Evolutionary conservation across 2,113 vertebrate species (phyloP), one percentile per base, ranked within the genome.

Genomic region (Percopsis transmontana): DNA sequence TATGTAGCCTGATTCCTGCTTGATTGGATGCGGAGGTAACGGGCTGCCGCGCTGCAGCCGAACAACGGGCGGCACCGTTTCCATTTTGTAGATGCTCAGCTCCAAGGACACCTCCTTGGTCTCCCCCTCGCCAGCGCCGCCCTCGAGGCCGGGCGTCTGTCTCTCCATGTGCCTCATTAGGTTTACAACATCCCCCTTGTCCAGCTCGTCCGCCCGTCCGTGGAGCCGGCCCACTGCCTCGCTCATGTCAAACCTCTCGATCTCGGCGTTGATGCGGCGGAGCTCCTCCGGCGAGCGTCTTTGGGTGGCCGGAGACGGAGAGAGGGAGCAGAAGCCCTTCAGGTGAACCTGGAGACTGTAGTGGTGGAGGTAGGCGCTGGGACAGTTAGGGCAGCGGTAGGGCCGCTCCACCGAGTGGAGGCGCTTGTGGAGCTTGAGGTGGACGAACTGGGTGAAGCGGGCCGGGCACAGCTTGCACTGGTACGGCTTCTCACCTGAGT

Each of bases 401-500:
- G 95, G 94, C 52, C 92, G 92, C 42, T 95, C 94, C 18, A 94
- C 84, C 0, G 68, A 94, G 78, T 98, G 96, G 9, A 97, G 94
- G 45, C 95, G 95, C 75, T 95, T 96, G 91, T 98, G 96, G 75
- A 97, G 92, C 80, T 96, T 98, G 75, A 98, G 93, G 84, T 97
- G 95, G 87, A 97, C 93, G 24, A 95, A 96, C 74, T 97, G 96
- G 47, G 96, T 96, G 71, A 98, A 98, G 81, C 96, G 95, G 71
- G 96, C 94, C 0, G 96, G 93, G 75, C 95, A 98, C 61, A 95
- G 91, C 80, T 96, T 96, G 89, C 96, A 98, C 76, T 94, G 94
- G 84, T 97, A 97, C 56, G 90, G 90, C 62, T 81, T 79, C 69
- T 92, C 89, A 9, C 88, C 90, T 0, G 89, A 91, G 74, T 91